Evolutionary conservation across 1,140 invertebrate genomes (phyloP), one percentile per base, ranked within the genome.

Genomic region (Andrena cerasifolii): DNA sequence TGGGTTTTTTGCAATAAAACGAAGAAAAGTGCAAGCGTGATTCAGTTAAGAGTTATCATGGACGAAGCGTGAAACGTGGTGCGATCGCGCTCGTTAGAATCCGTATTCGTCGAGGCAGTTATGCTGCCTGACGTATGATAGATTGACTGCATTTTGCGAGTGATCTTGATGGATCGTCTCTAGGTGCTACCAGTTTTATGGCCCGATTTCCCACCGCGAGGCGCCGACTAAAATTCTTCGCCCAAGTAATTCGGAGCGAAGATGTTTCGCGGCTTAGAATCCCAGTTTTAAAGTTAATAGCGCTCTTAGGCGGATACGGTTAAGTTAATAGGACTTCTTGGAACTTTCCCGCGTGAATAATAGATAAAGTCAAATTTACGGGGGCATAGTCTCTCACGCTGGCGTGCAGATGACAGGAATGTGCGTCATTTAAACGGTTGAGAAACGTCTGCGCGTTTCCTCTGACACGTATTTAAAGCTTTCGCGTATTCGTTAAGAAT

Each of bases 81-180:
- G 43, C 8, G 18, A 40, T 2, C 26, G n/a, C 16, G 10, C 62
- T 36, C 21, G 62, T 45, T 75, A 8, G 51, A 26, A 43, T 66
- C 8, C 36, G 49, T 14, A 45, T 66, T 54, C 53, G 28, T 49
- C 4, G 14, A 28, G 26, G 62, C 72, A 56, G 49, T 66, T 56
- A 67, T 56, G 36, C 33, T 56, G 36, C 26, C 2, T 36, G 62
- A 67, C 62, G 49, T 75, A 45, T 67, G 72, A 75, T 67, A 45
- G 72, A 75, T 75, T 67, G 62, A 67, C 62, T 75, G 26, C 51
- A 56, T 75, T 66, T 67, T n/a, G 14, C 62, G 62, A 33, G 72
- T 8, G 72, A 75, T 75, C 62, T 67, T 67, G 72, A 75, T 75
- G 72, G 62, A 75, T 75, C 62, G 36, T 5, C 36, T 10, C 36